phyloP scores from a whole-genome alignment of 2,113 vertebrate species.

The Chionis minor region DNA sequence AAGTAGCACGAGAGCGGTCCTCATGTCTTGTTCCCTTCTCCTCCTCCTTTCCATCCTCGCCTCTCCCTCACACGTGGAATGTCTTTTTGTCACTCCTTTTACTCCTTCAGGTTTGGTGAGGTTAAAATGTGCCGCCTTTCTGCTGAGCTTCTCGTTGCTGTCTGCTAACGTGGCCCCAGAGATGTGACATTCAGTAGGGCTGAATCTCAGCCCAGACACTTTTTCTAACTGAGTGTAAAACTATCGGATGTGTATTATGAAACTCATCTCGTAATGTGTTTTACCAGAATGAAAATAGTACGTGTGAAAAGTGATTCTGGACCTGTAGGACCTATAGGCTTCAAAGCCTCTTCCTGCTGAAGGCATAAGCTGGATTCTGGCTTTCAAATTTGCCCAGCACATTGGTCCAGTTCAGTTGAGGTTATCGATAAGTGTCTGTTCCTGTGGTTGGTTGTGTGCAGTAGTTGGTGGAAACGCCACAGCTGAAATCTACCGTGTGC shows the following conservation, averaged over 20 bases:
- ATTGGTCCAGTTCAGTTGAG: neutral
- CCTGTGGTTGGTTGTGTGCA: neutral
- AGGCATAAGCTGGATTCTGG: neutral
- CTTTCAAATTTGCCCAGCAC: neutral
- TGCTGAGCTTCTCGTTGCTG: neutral
- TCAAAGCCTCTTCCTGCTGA: neutral
- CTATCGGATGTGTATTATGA: accelerated
- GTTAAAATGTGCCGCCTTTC: neutral
- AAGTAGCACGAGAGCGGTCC: neutral
- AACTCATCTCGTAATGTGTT: neutral
- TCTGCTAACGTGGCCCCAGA: neutral
- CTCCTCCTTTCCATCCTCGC: neutral
- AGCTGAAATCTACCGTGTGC: neutral
- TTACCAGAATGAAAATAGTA: neutral
- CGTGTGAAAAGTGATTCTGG: neutral
- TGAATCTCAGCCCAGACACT: neutral
- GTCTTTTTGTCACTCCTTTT: neutral
- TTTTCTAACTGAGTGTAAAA: neutral
- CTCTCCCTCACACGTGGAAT: accelerated
- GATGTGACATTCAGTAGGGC: neutral
- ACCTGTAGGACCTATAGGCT: neutral
- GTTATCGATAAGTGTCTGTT: neutral
- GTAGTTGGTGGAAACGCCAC: neutral
- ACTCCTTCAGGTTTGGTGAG: neutral
- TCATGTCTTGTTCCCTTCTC: neutral